Evolutionary conservation across 2,113 vertebrate genomes (phyloP).

Genomic region (Megalops atlanticus): DNA sequence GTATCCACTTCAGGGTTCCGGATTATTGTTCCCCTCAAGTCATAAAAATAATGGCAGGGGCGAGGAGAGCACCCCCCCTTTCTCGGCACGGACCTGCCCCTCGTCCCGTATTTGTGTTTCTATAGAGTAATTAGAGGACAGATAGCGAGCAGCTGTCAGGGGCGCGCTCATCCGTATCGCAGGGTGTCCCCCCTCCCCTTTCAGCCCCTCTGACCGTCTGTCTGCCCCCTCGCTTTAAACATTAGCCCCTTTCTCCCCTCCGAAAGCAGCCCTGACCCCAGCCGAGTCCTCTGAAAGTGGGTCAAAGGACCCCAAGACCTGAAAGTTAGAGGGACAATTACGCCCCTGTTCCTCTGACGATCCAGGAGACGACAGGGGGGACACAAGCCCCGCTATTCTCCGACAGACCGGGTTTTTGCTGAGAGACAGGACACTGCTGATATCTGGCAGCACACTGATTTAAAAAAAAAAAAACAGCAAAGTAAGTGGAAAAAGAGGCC

Average conservation of each 20-base stretch:
- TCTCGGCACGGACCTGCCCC: constrained; percentile 34
- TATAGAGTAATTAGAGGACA: constrained; percentile 50
- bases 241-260: constrained; percentile 7
- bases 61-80: neutral
- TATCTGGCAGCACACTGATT: constrained; percentile 8
- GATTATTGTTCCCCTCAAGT: constrained; percentile 23
- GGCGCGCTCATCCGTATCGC: constrained; percentile 44
- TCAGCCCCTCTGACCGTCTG: constrained; percentile 12
- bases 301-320: constrained; percentile 5
- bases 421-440: constrained; percentile 20
- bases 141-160: constrained; percentile 56
- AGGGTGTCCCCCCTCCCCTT: constrained; percentile 29
- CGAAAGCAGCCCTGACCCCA: constrained; percentile 34
- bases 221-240: constrained; percentile 46
- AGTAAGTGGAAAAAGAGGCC: neutral
- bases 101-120: constrained; percentile 35
- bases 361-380: neutral
- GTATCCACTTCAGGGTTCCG: constrained; percentile 40
- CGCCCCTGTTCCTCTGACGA: neutral
- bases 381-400: constrained; percentile 13
- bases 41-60: constrained; percentile 21
- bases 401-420: neutral
- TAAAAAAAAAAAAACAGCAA: constrained; percentile 23
- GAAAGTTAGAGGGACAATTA: constrained; percentile 33
- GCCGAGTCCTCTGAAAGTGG: neutral